Base-by-base conservation (phyloP, 2,113 vertebrate genomes). In the Eubucco bourcierii region DNA sequence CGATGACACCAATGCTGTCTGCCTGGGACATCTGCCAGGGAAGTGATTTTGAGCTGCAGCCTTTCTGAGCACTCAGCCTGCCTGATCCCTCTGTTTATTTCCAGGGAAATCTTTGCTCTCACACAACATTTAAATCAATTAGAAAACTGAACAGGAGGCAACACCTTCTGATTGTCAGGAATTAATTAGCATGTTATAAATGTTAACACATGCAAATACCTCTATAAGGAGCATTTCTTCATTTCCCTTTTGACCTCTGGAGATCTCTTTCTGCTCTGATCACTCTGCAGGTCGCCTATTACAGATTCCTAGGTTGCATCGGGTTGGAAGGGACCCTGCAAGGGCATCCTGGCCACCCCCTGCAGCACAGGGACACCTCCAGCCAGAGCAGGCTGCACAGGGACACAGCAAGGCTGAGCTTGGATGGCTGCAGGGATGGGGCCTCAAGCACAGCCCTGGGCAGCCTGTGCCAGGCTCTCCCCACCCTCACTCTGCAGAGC, bases 11-110 rank as follows among this genome's bases (percentile, higher is more conserved):
- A 82, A 4, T 59, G 71, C 46, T 89, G 29, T 75, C 63, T 95
- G 92, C 78, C 92, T 83, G 80, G 93, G 93, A 96, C 80, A 86
- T 91, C 50, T 91, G 92, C 95, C 92, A 95, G 85, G 56, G 74
- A 85, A 91, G 77, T 63, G 73, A 77, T 80, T 95, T 91, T 91
- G 73, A 91, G 53, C 79, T 85, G 70, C 52, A 83, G 41, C 75
- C 83, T 88, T 90, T 91, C 74, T 78, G 60, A 95, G 67, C 65
- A 63, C 16, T 94, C 80, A 28, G 12, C 17, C 31, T 50, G 19
- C 56, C 71, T 65, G 78, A 86, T 93, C 31, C 33, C 11, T 71
- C 73, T 71, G 56, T 91, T 88, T 86, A 67, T 93, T 80, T 85
- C 55, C 46, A 71, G 28, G 41, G n/a, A 82, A 89, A 16, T 4